Base-by-base conservation (phyloP, 2,888 invertebrate genomes). In the Cephus sareptanus region DNA sequence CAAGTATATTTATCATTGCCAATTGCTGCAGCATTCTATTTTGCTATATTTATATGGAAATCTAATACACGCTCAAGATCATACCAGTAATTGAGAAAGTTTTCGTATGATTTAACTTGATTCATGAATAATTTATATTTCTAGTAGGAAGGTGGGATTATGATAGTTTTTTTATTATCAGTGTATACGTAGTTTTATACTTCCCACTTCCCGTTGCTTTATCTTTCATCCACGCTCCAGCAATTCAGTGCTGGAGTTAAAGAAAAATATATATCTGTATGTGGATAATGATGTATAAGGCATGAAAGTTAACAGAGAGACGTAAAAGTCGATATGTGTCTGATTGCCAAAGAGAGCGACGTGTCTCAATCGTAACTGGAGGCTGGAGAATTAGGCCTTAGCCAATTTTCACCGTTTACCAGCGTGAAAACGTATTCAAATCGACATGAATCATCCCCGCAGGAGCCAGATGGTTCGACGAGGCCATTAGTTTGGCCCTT, bases 401-500 rank as follows among this genome's bases (percentile, higher is more conserved):
- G 56, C 84, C 85, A 87, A 87, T 86, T 85, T 88, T 81, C 82
- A 81, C 76, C 83, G 85, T 85, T 83, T 85, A 85, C 84, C 83
- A 83, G 86, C 79, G 85, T 85, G 85, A 85, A 88, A 87, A 88
- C 82, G 81, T 84, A 83, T 85, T 84, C 82, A 81, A 82, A 83
- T 84, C 85, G 84, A 84, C 83, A 84, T 87, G 87, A 88, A 89
- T 89, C 87, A 78, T 86, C 83, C 87, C 86, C 83, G 86, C 84
- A 85, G 86, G 85, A 85, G 86, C 89, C 89, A 89, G 89, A 89
- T 89, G 90, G 87, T 76, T 77, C 74, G 56, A 56, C 73, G 35
- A 37, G 82, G 82, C 87, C 86, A 89, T 89, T 88, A 89, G 85
- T 88, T 87, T 83, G 83, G 86, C 87, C 88, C 90, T 88, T 86